Base-by-base conservation (phyloP, 2,797 vertebrate genomes). In the Malacoraja senta region DNA sequence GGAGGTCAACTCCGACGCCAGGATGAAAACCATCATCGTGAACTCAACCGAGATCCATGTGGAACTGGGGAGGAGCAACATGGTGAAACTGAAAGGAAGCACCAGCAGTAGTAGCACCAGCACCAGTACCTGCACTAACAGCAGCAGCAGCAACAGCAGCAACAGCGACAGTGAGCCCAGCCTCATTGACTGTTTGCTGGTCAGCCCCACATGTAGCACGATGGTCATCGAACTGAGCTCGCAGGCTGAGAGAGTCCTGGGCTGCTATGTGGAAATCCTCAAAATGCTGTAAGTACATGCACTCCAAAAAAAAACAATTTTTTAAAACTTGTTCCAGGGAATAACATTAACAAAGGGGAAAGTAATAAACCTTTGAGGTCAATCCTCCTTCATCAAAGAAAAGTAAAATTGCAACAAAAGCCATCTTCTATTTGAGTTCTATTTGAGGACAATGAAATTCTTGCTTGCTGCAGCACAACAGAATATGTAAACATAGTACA, bases 111-210 rank as follows among this genome's bases (percentile, higher is more conserved):
- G 90, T 15, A 76, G 63, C 13, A 76, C 3, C 10, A 81, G 24
- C 38, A 80, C 74, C 2, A 53, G 76, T 3, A 61, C 17, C 88
- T 7, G 19, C 19, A 91, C 1, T 32, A 68, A n/a, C 53, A 86
- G 83, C 86, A 90, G 63, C 63, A 76, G 72, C 92, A 78, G 92
- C 44, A 93, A 29, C 26, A 81, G 93, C 58, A 21, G 76, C 74
- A 63, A 32, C 76, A 79, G 97, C 0, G 97, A 99, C 97, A 98
- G 98, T 0, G 99, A 99, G 95, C 99, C 98, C 95, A 99, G 98
- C 97, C 97, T 99, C 94, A 99, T 99, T 77, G 99, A 99, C 97
- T 99, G 99, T 95, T 97, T 99, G 95, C 97, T 99, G 97, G 99
- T 99, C 96, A 99, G 98, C 96, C 99, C 99, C 0, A 97, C 98